Base-by-base conservation (phyloP, 2,888 invertebrate species). In the Ptychoptera albimana region DNA sequence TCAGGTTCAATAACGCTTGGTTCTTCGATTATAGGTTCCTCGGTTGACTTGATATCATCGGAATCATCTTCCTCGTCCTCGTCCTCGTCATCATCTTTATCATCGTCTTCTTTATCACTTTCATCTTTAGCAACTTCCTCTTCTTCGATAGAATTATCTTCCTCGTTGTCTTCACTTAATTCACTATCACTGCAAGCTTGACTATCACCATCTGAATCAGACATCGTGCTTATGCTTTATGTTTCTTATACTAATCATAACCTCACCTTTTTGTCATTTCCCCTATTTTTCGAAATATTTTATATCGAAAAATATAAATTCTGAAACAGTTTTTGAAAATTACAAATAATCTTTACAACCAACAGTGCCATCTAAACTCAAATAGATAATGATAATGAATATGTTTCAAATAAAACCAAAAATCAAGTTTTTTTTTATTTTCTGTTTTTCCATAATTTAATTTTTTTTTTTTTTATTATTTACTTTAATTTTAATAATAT, bases 121-220 rank as follows among this genome's bases (percentile, higher is more conserved):
- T 6, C 29, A n/a, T 56, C 54, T 34, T 44, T 16, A 35, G 34
- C 34, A 13, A 9, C 36, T 13, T 6, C 29, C 15, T 56, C 54
- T 29, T 59, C 61, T 37, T 60, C 58, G 48, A 57, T 58, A 51
- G 61, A 60, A 55, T 37, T 43, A 41, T 49, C 49, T 42, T 48
- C 6, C 6, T 10, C 8, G 13, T n/a, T 15, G 9, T 32, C 8
- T 34, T 12, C 42, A 14, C 23, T 23, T 23, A 23, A 5, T 23
- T 23, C 23, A 23, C 23, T 23, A 23, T 23, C 23, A 23, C 23
- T 23, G 7, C 23, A 23, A 23, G 23, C 23, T 23, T 23, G 23
- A 23, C 23, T 23, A 7, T 23, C 7, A 5, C 7, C 23, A 5
- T 23, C 23, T 23, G 23, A 23, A 23, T 23, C 23, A 23, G 23